Conservation (phyloP, 2,113 vertebrate genomes). For the Antechinus stuartii region DNA sequence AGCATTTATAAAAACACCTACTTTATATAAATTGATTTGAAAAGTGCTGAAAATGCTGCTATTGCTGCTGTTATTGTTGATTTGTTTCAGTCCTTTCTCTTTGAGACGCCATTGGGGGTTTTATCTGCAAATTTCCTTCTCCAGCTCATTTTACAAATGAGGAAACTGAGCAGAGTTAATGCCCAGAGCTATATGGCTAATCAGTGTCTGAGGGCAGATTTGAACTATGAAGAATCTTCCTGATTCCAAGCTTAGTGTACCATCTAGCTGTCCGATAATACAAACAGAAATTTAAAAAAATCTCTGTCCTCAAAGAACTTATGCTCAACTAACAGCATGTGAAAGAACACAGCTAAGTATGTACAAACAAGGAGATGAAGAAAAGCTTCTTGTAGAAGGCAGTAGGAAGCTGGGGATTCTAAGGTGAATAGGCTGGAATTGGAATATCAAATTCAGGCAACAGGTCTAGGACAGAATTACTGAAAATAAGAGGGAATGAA, state of each 20-base stretch:
- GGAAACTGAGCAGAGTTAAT: neutral
- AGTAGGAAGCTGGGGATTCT: neutral
- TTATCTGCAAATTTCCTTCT: neutral
- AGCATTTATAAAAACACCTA: neutral
- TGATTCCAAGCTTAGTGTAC: neutral
- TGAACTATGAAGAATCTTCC: neutral
- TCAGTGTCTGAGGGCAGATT: neutral
- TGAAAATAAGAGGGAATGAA: neutral
- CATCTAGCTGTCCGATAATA: neutral
- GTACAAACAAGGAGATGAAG: neutral
- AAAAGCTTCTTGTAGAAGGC: neutral
- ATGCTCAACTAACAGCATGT: neutral
- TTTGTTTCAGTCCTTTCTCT: neutral
- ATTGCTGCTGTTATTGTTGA: too few species aligned
- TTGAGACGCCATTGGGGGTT: neutral
- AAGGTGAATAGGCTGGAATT: neutral
- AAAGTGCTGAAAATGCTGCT: neutral
- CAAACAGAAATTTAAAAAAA: neutral
- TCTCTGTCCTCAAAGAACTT: neutral
- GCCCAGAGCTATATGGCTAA: neutral
- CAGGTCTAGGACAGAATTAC: neutral
- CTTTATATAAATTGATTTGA: neutral
- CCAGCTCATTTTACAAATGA: neutral
- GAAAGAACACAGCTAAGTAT: neutral
- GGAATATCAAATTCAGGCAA: neutral